Evolutionary conservation across 35 echinoderm and acorn worm genomes (phyloP), one percentile per base, ranked within the genome.

Genomic region (Holothuria glaberrima): DNA sequence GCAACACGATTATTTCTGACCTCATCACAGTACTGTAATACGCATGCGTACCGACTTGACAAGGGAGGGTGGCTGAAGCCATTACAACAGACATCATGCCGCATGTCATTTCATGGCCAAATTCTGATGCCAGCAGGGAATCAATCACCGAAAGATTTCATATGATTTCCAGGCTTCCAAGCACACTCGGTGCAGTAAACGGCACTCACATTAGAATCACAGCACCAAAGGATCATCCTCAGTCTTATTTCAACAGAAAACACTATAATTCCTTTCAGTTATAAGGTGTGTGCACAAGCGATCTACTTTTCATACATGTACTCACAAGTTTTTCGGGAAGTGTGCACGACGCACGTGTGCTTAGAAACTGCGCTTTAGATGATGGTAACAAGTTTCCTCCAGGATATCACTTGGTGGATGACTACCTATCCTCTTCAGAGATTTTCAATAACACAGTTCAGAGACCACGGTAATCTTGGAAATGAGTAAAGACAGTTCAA

Each of bases 371-470:
- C n/a, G n/a, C n/a, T n/a, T n/a, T n/a, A n/a, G n/a, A n/a, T n/a
- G n/a, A n/a, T n/a, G n/a, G n/a, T n/a, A n/a, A n/a, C n/a, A n/a
- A n/a, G n/a, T n/a, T n/a, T n/a, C n/a, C n/a, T n/a, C n/a, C n/a
- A n/a, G n/a, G n/a, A n/a, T n/a, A n/a, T n/a, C n/a, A n/a, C n/a
- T n/a, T n/a, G 19, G 48, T 90, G 58, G 89, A 54, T 34, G 74
- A 90, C 56, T 62, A 22, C 38, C 58, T 90, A 90, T 44, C 89
- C 89, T 9, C 74, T 90, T 72, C 56, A 50, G 75, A 27, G 50
- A 18, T 90, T 66, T 44, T 58, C 81, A 20, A 77, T 80, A 28
- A 90, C 89, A 31, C 89, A 74, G 9, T 90, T 90, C 54, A 90
- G 75, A 64, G 74, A 81, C 38, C 80, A 80, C 81, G 89, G 89